Conservation (phyloP, 2,888 invertebrate species). For the Tuta absoluta region DNA sequence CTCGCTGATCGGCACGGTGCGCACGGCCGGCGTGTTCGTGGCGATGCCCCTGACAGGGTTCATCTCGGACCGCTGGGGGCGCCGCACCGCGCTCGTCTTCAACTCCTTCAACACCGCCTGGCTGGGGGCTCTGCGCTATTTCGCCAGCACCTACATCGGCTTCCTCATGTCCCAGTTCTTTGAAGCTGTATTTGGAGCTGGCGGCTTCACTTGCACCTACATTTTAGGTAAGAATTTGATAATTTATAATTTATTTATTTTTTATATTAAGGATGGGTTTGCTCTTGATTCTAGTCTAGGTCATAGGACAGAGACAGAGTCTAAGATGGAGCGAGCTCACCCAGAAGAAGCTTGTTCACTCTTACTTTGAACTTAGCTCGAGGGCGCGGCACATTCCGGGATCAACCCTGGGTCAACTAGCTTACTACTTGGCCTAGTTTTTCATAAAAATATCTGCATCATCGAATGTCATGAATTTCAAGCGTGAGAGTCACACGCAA, state of each 20-base stretch:
- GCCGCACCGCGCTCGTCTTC: conserved; percentile 79
- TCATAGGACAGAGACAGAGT: too few relatives aligned
- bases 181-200: conserved; percentile 84
- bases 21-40: conserved; percentile 84
- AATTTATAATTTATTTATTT: not conserved
- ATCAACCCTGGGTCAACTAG: too few relatives aligned
- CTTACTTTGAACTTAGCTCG: too few relatives aligned
- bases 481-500: not conserved
- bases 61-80: conserved; percentile 86
- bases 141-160: conserved; percentile 83
- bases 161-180: conserved; percentile 85
- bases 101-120: conserved; percentile 81
- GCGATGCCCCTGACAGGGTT: conserved; percentile 86
- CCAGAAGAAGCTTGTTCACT: too few relatives aligned
- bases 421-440: not conserved
- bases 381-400: too few relatives aligned
- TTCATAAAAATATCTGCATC: not conserved
- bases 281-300: too few relatives aligned
- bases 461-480: not conserved
- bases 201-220: conserved; percentile 85
- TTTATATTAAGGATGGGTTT: too few relatives aligned
- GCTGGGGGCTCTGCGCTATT: conserved; percentile 82
- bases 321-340: too few relatives aligned
- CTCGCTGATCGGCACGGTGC: conserved; percentile 85
- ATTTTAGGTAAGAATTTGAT: conserved; percentile 79